These are phyloP conservation scores for Chaenodraco wilsoni DNA, from an alignment of 2,797 vertebrate genomes.

Conservation along the genomic window DNA sequence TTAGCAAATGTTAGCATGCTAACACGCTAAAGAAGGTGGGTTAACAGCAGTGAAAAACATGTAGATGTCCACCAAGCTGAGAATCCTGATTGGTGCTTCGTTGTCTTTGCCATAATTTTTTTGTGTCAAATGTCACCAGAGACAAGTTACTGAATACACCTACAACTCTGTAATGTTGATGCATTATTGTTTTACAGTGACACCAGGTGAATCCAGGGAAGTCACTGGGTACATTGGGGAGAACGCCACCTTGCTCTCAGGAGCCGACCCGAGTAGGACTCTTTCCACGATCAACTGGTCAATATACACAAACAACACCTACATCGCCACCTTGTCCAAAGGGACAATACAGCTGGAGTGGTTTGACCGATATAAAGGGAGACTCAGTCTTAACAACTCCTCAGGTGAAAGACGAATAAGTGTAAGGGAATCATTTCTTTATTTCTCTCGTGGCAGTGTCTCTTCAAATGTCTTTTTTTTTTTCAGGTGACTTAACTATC, in stretches of 20 bases:
- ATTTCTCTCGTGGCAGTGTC: background rate
- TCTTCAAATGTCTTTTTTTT: background rate
- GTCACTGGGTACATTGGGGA: slow-evolving; percentile 35
- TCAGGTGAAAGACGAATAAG: slow-evolving; percentile 45
- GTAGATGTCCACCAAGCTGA: too few relatives aligned
- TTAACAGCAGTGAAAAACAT: too few relatives aligned
- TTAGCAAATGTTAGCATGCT: too few relatives aligned
- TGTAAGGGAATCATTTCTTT: background rate
- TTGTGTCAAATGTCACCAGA: background rate
- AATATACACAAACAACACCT: slow-evolving; percentile 58
- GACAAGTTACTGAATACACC: too few relatives aligned
- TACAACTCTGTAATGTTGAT: too few relatives aligned
- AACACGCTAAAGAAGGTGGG: too few relatives aligned
- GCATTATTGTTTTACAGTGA: slow-evolving; percentile 23
- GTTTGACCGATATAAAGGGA: background rate
- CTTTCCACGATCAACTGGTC: slow-evolving; percentile 59
- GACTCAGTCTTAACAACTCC: slow-evolving; percentile 32
- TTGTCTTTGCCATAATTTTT: background rate
- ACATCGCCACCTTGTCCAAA: slow-evolving; percentile 20
- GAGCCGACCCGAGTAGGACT: background rate
- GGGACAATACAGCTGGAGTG: fast-evolving
- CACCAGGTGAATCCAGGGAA: fast-evolving
- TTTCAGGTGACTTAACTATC: slow-evolving; percentile 65
- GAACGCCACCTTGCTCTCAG: slow-evolving; percentile 12
- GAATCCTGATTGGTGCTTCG: too few relatives aligned